A percentile compares a stretch with the other conserved stretches of the same genome.
Evolutionary conservation across 2,888 invertebrate species (phyloP).

Genomic region (Empis livida): DNA sequence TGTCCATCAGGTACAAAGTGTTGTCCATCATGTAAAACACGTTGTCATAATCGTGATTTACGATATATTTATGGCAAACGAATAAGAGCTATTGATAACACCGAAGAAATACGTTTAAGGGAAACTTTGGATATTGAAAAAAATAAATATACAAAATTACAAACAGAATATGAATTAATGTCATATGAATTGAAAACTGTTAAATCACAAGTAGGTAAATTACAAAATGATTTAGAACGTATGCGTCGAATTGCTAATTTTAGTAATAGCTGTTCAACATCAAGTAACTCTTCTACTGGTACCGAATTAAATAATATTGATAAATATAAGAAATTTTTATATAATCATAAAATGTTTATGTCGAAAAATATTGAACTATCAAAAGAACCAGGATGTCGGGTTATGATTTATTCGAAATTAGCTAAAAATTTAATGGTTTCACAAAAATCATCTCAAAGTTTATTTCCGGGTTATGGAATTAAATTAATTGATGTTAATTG

Average conservation of each 20-base stretch:
- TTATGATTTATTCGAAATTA: constrained; percentile 53
- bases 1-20: constrained; percentile 30
- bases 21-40: constrained; percentile 83
- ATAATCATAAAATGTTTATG: constrained; percentile 34
- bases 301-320: not conserved
- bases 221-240: constrained; percentile 6
- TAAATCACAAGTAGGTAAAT: constrained; percentile 1
- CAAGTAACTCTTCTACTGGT: not conserved
- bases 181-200: constrained; percentile 27
- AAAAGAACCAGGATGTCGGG: constrained; percentile 63
- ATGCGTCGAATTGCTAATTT: not conserved
- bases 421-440: constrained; percentile 58
- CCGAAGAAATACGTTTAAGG: constrained; percentile 55
- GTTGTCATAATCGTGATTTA: constrained; percentile 53
- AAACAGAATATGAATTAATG: constrained; percentile 41
- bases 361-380: constrained; percentile 54
- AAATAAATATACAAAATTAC: constrained; percentile 43
- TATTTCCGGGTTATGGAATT: constrained; percentile 71
- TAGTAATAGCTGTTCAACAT: too few species aligned
- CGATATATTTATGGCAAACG: constrained; percentile 67
- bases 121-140: constrained; percentile 45
- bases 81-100: constrained; percentile 62
- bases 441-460: constrained; percentile 52
- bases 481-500: constrained; percentile 52
- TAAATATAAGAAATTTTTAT: not conserved